Evolutionary conservation across 1,140 invertebrate species (phyloP), one percentile per base, ranked within the genome.

Genomic region (Bicyclus anynana): DNA sequence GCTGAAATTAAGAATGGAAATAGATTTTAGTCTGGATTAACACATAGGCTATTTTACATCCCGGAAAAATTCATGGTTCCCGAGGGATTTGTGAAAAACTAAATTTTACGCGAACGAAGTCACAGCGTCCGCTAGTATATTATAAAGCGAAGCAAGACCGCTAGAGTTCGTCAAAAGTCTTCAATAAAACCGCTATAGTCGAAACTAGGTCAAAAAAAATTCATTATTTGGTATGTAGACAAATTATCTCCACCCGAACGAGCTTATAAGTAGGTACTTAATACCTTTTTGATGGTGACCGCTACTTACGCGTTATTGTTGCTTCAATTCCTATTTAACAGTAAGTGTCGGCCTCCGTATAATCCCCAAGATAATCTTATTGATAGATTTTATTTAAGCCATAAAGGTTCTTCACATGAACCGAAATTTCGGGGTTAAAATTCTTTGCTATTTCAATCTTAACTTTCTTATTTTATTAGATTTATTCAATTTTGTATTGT

Each of bases 331-430:
- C 12, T 44, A 44, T 21, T 44, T 44, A 44, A 44, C 42, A 44
- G 42, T 44, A 44, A 44, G 42, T 44, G 42, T 44, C 20, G 42
- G 42, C 20, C 42, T 13, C 42, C 42, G 17, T 44, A 17, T 44
- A 44, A 44, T 44, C 42, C 42, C 12, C 17, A 9, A 23, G 42
- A 44, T 44, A 44, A 44, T 44, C 42, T 44, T 44, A 44, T 44
- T 21, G 42, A 44, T 44, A 44, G 42, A 44, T 44, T 44, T 44
- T 44, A 14, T 44, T 44, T 49, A 49, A 40, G 37, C 13, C 37
- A 16, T 40, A 49, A 48, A n/a, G 47, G 7, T 2, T n/a, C n/a
- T 14, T 33, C 13, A 27, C n/a, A 16, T 16, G 12, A 20, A 20
- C 5, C 29, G 18, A 35, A 51, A 7, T 17, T 40, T 38, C 2